Conservation (phyloP, 2,113 vertebrate genomes). For the Prinia subflava region DNA sequence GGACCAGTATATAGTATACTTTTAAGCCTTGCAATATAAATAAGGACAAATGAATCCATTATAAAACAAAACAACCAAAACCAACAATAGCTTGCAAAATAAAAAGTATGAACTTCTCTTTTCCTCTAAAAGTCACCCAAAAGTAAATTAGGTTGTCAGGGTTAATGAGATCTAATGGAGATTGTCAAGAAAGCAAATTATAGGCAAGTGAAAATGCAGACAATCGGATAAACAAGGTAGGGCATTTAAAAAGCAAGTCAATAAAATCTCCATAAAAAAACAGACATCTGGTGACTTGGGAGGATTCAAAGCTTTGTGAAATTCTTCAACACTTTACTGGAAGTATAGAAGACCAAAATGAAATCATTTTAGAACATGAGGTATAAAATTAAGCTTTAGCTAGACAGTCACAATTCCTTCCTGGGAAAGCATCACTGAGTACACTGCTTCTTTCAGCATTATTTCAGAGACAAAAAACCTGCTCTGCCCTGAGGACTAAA, state of each 20-base stretch:
- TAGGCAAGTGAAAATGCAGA: neutral
- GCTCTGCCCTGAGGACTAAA: neutral
- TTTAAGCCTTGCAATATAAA: neutral
- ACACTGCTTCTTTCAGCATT: neutral
- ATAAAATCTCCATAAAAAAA: neutral
- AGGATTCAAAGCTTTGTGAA: neutral
- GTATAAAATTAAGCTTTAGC: neutral
- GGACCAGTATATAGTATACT: neutral
- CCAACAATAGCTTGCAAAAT: neutral
- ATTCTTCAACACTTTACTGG: neutral
- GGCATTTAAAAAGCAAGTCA: neutral
- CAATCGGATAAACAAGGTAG: neutral
- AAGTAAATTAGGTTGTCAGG: neutral
- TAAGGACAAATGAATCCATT: neutral
- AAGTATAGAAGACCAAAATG: neutral
- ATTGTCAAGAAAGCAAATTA: neutral
- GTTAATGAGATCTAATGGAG: neutral
- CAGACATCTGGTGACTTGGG: neutral
- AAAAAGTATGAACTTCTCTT: neutral
- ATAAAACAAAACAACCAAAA: neutral
- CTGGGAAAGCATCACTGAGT: neutral
- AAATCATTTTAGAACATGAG: neutral
- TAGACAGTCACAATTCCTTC: neutral
- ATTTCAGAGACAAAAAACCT: neutral
- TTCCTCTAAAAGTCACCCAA: neutral